phyloP scores from a whole-genome alignment of 2,113 vertebrate genomes.

The Peucedramus taeniatus region DNA sequence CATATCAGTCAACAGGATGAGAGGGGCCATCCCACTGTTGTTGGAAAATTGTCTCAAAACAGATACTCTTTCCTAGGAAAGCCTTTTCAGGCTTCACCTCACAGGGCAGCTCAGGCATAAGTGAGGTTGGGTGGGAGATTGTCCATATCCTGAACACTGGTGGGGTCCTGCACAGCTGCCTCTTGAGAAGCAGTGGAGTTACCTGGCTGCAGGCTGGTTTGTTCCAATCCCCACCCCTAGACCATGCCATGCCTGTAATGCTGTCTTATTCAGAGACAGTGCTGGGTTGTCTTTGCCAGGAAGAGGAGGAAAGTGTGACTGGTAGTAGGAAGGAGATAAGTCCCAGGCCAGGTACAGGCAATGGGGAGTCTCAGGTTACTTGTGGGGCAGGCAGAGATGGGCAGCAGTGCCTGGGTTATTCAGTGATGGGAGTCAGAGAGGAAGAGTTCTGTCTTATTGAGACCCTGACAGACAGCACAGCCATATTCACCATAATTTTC shows the following conservation, averaged over 20 bases:
- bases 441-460: background rate
- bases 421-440: background rate
- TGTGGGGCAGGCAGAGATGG: background rate
- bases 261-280: background rate
- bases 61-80: background rate
- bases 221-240: background rate
- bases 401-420: background rate
- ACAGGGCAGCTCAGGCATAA: background rate
- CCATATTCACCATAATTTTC: background rate
- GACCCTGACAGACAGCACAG: background rate
- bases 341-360: fast-evolving
- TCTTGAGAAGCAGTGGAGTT: background rate
- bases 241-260: too few relatives aligned
- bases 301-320: background rate
- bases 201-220: background rate
- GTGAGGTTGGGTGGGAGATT: background rate
- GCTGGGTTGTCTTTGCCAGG: background rate
- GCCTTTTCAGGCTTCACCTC: background rate
- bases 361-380: background rate
- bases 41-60: background rate
- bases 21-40: background rate
- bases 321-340: background rate
- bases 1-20: background rate
- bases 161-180: background rate
- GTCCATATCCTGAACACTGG: background rate